Evolutionary conservation across 1,140 invertebrate genomes (phyloP), one percentile per base, ranked within the genome.

Genomic region (Drosophila sproati): DNA sequence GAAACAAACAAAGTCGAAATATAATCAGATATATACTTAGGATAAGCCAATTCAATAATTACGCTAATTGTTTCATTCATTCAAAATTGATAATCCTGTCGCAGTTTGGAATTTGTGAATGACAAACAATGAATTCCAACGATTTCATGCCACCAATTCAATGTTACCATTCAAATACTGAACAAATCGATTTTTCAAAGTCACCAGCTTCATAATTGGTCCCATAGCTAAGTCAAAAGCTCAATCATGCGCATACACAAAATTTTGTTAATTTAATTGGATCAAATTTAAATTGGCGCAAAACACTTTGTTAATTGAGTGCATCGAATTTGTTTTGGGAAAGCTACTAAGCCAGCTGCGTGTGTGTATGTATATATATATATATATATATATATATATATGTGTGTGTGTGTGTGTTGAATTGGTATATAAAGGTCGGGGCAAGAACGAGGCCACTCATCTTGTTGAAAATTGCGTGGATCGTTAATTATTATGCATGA

Each of bases 201-300:
- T 56, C 64, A 69, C 56, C 60, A 57, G 8, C 5, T 45, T 54
- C 35, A 29, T 69, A 69, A 73, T 69, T 54, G 57, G 48, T 12
- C 51, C 34, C 61, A 52, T 62, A 62, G 62, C 52, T 64, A 77
- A 68, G 80, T 77, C 67, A 56, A 52, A 60, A 41, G 74, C 64
- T 73, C 78, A 85, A 77, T 78, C 64, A 60, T 48, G 82, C 70
- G 81, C 37, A 37, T 83, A 67, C 78, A 86, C 81, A 85, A 68
- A 20, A 68, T 67, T 74, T 64, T 85, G 62, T 68, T 77, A 67
- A 86, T 86, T 85, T 81, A 81, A 85, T 85, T 85, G 69, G 80
- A 54, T 69, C 45, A 50, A 57, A 83, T 71, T 79, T 51, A 72
- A 73, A 73, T 50, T 51, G n/a, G 41, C 35, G 60, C 41, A 32